Percentiles rank a stretch among this genome's conserved stretches.
These are phyloP conservation scores for Mus minutoides DNA, from an alignment of 2,797 vertebrate genomes.

Conservation along the genomic window DNA sequence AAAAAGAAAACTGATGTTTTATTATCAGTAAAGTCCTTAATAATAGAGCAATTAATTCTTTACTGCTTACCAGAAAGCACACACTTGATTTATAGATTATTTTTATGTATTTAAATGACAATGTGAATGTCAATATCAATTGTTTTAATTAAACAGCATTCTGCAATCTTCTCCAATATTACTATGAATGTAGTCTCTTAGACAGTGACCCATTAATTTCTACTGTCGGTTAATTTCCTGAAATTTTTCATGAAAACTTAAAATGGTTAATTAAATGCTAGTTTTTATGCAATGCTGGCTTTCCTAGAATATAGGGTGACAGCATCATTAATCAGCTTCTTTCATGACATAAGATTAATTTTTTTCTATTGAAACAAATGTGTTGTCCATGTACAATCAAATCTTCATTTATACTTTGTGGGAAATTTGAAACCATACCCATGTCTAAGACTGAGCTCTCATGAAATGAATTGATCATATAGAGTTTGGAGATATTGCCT, in stretches of 20 bases:
- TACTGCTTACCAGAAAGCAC: background rate
- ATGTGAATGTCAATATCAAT: background rate
- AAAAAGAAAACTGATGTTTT: background rate
- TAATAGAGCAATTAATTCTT: conserved; percentile 32
- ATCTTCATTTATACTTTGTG: conserved; percentile 61
- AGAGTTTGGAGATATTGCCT: conserved; percentile 72
- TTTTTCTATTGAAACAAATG: conserved; percentile 43
- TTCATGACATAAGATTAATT: conserved; percentile 57
- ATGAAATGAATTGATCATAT: background rate
- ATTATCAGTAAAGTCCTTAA: conserved; percentile 41
- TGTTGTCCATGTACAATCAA: conserved; percentile 31
- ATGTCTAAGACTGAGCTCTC: conserved; percentile 56
- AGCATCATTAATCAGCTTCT: conserved; percentile 65
- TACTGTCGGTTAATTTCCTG: conserved; percentile 46
- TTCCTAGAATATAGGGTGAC: conserved; percentile 45
- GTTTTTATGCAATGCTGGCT: background rate
- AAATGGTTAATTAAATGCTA: conserved; percentile 50
- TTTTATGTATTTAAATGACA: background rate
- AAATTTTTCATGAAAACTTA: conserved; percentile 21
- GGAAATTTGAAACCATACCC: conserved; percentile 71
- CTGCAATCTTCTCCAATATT: background rate
- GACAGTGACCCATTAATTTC: background rate
- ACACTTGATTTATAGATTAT: background rate
- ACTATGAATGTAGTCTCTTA: background rate
- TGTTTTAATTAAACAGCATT: conserved; percentile 12